Evolutionary conservation across 2,888 invertebrate genomes (phyloP).

Genomic region (Troglohyphantes excavatus): DNA sequence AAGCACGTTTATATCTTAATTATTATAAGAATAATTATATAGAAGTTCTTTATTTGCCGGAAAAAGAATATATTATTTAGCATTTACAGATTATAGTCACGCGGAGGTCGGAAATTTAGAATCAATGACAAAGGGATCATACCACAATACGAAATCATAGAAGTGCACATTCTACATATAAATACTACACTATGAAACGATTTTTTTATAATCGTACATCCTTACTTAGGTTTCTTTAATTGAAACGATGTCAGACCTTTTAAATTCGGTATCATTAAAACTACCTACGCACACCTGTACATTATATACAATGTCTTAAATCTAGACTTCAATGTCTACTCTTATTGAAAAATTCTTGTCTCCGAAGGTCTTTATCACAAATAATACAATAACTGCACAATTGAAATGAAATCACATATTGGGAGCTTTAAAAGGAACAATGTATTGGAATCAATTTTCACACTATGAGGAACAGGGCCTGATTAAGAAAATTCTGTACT

Average conservation of each 20-base stretch:
- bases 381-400: background rate
- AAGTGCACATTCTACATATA: slow-evolving; percentile 25
- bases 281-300: slow-evolving; percentile 35
- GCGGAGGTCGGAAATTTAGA: too few relatives aligned
- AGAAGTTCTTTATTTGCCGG: too few relatives aligned
- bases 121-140: background rate
- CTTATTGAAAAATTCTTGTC: background rate
- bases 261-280: background rate
- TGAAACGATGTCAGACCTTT: background rate
- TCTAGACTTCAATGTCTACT: background rate
- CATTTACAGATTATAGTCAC: too few relatives aligned
- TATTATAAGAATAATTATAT: too few relatives aligned
- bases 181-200: slow-evolving; percentile 10
- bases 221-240: background rate
- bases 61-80: too few relatives aligned
- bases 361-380: background rate
- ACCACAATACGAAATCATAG: background rate
- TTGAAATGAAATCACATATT: background rate
- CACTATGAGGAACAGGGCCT: background rate
- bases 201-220: background rate
- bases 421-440: background rate
- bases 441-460: background rate
- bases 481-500: too few relatives aligned
- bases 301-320: slow-evolving; percentile 44
- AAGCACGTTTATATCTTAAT: too few relatives aligned